Evolutionary conservation across 2,113 vertebrate genomes (phyloP).

Genomic region (Calonectris borealis): DNA sequence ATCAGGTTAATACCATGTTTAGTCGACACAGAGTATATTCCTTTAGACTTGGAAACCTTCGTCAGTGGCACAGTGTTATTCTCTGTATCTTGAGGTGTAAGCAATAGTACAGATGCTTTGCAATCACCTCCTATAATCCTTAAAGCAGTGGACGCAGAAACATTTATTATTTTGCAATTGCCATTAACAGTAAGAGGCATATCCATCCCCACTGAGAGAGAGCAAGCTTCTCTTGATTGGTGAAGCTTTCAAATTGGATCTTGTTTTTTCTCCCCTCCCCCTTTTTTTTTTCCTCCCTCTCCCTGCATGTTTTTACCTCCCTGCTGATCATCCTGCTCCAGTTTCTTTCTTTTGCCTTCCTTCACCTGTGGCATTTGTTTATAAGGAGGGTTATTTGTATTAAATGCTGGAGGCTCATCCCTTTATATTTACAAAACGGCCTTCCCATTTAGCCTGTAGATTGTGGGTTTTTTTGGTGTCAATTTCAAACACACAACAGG

Average conservation of each 20-base stretch:
- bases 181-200: not conserved
- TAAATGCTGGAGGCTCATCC: not conserved
- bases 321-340: not conserved
- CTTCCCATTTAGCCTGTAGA: not conserved
- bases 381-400: not conserved
- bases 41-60: not conserved
- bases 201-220: not conserved
- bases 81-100: not conserved
- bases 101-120: not conserved
- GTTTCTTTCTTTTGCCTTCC: not conserved
- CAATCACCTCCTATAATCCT: not conserved
- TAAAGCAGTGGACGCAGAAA: not conserved
- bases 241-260: not conserved
- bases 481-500: not conserved
- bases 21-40: not conserved
- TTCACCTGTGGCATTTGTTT: not conserved
- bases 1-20: not conserved
- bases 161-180: not conserved
- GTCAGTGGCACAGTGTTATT: not conserved
- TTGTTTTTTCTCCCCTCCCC: too few relatives aligned
- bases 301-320: not conserved
- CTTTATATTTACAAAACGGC: not conserved
- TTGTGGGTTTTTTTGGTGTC: not conserved
- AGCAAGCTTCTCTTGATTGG: not conserved
- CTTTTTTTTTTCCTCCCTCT: too few relatives aligned